phyloP scores from a whole-genome alignment of 2,888 invertebrate genomes.

The Lithosia quadra region DNA sequence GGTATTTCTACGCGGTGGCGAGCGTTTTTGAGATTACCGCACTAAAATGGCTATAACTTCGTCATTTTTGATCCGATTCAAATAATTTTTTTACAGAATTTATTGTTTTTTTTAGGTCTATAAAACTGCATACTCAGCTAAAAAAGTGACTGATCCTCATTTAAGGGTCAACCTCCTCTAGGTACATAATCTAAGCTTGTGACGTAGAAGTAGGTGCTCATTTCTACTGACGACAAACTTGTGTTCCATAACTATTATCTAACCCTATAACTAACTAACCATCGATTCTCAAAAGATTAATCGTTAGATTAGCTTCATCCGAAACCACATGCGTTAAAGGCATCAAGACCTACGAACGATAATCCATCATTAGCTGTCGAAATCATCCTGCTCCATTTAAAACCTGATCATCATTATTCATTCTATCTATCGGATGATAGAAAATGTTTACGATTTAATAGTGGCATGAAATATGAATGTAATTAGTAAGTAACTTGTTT shows the following conservation, averaged over 20 bases:
- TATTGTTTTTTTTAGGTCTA: no score
- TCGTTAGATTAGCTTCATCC: background rate
- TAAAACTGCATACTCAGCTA: no score
- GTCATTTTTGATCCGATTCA: no score
- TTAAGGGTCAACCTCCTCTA: background rate
- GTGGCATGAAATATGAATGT: constrained; percentile 15
- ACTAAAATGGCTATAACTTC: no score
- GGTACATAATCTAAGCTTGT: background rate
- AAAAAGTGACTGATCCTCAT: no score
- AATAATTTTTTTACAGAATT: no score
- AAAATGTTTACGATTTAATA: constrained; percentile 13
- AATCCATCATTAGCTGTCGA: constrained; percentile 33
- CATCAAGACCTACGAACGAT: constrained; percentile 17
- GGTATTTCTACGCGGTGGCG: no score
- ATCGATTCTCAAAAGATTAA: constrained; percentile 9
- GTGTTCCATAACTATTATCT: background rate
- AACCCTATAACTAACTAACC: background rate
- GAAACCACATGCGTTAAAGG: constrained; percentile 15
- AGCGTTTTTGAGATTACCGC: no score
- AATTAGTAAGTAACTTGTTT: constrained; percentile 8
- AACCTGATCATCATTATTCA: constrained; percentile 33
- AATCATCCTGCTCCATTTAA: constrained; percentile 35
- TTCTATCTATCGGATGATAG: constrained; percentile 8
- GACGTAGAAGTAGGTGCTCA: background rate
- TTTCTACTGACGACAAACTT: background rate